Conservation (phyloP, 2,888 invertebrate genomes). For the Euzophera pinguis region DNA sequence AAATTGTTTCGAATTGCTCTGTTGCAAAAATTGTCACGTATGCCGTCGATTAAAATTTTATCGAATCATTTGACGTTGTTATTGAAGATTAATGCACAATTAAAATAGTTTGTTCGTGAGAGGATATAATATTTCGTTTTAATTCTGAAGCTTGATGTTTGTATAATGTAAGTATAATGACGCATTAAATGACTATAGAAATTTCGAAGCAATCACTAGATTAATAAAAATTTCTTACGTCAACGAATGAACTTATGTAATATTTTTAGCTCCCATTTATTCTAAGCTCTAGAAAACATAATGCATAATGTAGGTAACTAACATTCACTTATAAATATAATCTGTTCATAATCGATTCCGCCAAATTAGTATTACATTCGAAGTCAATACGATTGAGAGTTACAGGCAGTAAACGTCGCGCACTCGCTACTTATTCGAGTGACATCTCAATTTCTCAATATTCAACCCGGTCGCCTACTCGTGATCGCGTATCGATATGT, state of each 20-base stretch:
- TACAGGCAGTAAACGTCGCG: conserved; percentile 12
- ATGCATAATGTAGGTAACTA: too few species aligned
- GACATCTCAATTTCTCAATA: conserved; percentile 16
- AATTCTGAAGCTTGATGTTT: too few species aligned
- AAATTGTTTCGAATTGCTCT: conserved; percentile 12
- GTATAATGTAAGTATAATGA: too few species aligned
- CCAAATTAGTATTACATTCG: conserved; percentile 4
- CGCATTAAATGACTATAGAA: too few species aligned
- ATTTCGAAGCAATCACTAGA: too few species aligned
- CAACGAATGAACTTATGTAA: too few species aligned
- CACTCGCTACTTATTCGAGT: not conserved
- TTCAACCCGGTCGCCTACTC: not conserved
- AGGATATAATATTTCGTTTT: too few species aligned
- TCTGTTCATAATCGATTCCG: not conserved
- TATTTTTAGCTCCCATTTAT: too few species aligned
- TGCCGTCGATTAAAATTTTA: conserved; percentile 9
- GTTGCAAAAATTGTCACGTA: conserved; percentile 12
- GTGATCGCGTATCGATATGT: conserved; percentile 10
- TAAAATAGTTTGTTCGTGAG: not conserved
- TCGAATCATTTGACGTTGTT: conserved; percentile 8
- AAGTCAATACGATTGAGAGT: conserved; percentile 11
- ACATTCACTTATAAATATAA: too few species aligned
- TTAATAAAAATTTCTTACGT: too few species aligned
- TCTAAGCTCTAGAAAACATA: too few species aligned
- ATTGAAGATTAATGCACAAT: conserved; percentile 8